These are phyloP conservation scores for Cephalopholis sonnerati DNA, from an alignment of 2,113 vertebrate species.

Conservation along the genomic window DNA sequence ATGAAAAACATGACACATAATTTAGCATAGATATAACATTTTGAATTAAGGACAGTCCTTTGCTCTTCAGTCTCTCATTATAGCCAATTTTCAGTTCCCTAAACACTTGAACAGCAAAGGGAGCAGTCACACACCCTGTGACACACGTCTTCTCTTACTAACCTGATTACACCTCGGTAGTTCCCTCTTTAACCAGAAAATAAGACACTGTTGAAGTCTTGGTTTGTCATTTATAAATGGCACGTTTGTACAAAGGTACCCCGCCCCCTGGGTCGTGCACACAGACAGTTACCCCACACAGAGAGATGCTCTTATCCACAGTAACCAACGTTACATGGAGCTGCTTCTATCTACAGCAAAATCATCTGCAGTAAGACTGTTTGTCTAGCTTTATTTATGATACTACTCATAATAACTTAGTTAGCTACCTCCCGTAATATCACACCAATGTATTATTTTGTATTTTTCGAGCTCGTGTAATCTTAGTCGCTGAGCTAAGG, in stretches of 20 bases:
- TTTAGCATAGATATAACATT: neutral
- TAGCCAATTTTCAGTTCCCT: neutral
- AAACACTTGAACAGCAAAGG: neutral
- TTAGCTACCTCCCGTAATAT: neutral
- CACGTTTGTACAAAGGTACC: no score
- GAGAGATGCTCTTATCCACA: neutral
- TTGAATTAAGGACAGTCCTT: no score
- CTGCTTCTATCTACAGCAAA: neutral
- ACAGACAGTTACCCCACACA: neutral
- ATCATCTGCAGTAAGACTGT: neutral
- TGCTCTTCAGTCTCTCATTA: neutral
- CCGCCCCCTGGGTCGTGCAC: neutral
- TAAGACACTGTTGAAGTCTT: neutral
- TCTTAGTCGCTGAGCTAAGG: neutral
- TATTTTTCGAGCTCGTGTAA: neutral
- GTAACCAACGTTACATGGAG: neutral
- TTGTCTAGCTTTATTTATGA: neutral
- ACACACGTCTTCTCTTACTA: neutral
- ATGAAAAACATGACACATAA: neutral
- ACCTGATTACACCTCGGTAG: neutral
- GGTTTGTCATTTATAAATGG: neutral
- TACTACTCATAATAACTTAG: neutral
- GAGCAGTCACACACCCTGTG: neutral
- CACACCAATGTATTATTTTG: neutral
- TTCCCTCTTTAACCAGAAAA: neutral